Evolutionary conservation across 2,113 vertebrate genomes (phyloP), one percentile per base, ranked within the genome.

Genomic region (Siniperca knerii): DNA sequence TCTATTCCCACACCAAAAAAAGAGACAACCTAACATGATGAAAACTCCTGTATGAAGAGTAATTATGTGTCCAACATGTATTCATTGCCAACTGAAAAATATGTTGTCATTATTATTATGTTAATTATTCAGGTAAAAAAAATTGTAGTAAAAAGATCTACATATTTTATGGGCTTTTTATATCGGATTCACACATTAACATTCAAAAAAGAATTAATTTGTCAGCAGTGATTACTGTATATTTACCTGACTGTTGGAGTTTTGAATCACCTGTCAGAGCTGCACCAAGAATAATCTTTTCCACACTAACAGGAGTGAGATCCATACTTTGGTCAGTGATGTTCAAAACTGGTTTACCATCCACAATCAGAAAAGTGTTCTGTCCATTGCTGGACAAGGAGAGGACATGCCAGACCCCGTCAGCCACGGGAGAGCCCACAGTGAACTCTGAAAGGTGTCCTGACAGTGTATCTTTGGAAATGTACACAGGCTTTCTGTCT

Each of bases 391-490:
- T 92, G 54, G 71, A 66, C 72, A 96, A 62, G 4, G 91, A 82
- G 50, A 95, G 78, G 62, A 93, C 71, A 74, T 96, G 96, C 96
- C 96, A 96, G 18, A 61, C 48, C 2, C 94, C 94, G 21, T 96
- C 95, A 62, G 93, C 85, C 12, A 96, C 87, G 0, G 35, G 20
- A 54, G 50, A 40, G 16, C 94, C 91, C 48, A 87, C 62, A 9
- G 69, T 83, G 23, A 93, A 57, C 77, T 95, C 92, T 55, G 87
- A 83, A 68, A 81, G 15, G 11, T 83, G 82, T 55, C 86, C 93
- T 8, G 91, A 90, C 18, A 60, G 60, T 4, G 18, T 25, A 29
- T 94, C 91, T 81, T 83, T 79, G 12, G 66, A 94, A 33, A 82
- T 68, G 58, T 74, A 95, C 35, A 86, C 77, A 21, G 87, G 93